Evolutionary conservation across 2,888 invertebrate genomes (phyloP).

Genomic region (Capitulum mitella): DNA sequence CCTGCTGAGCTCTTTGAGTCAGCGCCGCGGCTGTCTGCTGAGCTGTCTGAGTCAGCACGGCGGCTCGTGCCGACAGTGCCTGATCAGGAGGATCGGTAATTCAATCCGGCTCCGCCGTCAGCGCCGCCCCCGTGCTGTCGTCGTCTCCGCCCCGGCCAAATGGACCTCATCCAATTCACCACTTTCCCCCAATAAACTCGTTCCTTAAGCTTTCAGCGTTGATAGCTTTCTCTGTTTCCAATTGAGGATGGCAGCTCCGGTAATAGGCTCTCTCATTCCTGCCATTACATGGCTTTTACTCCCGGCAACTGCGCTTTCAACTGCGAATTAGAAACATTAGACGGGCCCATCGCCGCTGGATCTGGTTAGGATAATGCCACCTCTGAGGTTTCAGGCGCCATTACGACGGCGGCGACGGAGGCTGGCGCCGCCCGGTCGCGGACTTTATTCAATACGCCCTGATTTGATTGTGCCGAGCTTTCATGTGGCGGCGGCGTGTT

Average conservation of each 20-base stretch:
- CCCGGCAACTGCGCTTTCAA: slow-evolving; percentile 18
- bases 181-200: slow-evolving; percentile 8
- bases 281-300: slow-evolving; percentile 21
- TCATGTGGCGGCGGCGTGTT: background rate
- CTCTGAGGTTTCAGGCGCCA: slow-evolving; percentile 10
- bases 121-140: background rate
- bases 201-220: slow-evolving; percentile 7
- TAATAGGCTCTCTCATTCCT: background rate
- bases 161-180: background rate
- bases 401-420: background rate
- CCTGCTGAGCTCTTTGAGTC: too few species aligned
- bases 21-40: too few species aligned
- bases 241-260: background rate
- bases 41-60: background rate
- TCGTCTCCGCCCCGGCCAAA: background rate
- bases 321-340: slow-evolving; percentile 23
- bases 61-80: background rate
- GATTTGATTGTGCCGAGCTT: slow-evolving; percentile 19
- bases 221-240: slow-evolving; percentile 19
- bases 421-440: background rate
- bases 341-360: slow-evolving; percentile 12
- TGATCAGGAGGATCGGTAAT: background rate
- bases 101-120: background rate
- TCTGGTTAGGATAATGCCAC: slow-evolving; percentile 22
- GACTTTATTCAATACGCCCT: slow-evolving; percentile 11